phyloP scores from a whole-genome alignment of 2,113 vertebrate genomes.

The Typhlomys cinereus region DNA sequence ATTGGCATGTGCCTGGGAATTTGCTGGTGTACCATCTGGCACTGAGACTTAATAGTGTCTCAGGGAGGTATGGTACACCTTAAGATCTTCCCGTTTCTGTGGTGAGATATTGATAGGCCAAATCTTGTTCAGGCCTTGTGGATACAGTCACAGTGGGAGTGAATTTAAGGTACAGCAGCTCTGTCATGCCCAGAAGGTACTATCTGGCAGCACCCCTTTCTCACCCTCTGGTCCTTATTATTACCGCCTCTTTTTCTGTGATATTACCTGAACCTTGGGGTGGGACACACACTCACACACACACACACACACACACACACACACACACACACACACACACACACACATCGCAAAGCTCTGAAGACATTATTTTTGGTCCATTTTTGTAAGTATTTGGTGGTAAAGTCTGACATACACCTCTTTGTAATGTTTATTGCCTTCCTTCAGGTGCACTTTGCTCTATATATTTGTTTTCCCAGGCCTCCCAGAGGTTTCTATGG shows the following conservation, averaged over 20 bases:
- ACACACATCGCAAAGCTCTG: neutral
- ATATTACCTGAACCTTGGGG: neutral
- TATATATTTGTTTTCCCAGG: neutral
- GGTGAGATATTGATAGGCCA: too few species aligned
- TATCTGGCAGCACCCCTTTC: neutral
- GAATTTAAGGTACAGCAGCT: neutral
- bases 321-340: neutral
- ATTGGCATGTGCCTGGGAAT: too few species aligned
- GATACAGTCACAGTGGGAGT: neutral
- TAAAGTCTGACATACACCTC: neutral
- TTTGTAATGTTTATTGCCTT: constrained; percentile 4
- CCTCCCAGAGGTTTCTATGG: neutral
- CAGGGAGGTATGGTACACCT: too few species aligned
- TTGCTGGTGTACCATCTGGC: too few species aligned
- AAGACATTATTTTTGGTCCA: neutral
- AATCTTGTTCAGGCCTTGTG: neutral
- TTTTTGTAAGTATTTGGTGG: neutral
- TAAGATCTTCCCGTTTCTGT: too few species aligned
- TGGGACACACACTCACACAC: neutral
- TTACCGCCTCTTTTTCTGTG: neutral
- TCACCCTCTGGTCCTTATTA: neutral
- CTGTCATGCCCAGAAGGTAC: too few species aligned
- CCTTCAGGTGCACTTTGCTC: neutral
- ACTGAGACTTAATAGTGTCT: too few species aligned
- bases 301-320: too few species aligned